These are phyloP conservation scores for Bombus soroeensis DNA, from an alignment of 1,140 invertebrate species.

Conservation along the genomic window DNA sequence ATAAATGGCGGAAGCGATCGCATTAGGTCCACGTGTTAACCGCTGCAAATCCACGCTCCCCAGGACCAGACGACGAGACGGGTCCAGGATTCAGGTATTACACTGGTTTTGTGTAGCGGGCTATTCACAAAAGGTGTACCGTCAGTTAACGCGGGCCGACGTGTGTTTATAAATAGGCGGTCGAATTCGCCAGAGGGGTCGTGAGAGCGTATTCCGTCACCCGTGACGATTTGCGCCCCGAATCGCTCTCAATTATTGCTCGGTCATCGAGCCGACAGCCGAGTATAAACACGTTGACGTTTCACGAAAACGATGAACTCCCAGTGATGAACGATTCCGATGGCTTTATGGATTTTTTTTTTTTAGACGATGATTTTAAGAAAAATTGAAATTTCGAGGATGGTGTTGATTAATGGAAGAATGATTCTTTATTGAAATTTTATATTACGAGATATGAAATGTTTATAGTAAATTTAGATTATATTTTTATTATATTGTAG, in stretches of 20 bases:
- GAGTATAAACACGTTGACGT: constrained; percentile 43
- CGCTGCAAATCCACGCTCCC: constrained; percentile 49
- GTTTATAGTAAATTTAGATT: not conserved
- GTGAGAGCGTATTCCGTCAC: constrained; percentile 44
- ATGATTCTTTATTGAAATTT: not conserved
- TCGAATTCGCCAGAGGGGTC: constrained; percentile 39
- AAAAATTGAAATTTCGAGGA: not conserved
- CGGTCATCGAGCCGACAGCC: constrained; percentile 47
- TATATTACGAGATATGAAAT: not conserved
- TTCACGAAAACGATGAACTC: constrained; percentile 17
- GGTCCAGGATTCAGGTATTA: constrained; percentile 59
- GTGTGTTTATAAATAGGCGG: constrained; percentile 71
- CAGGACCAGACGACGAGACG: constrained; percentile 38
- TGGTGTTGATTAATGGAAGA: not conserved
- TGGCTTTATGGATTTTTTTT: not conserved
- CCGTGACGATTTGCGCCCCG: constrained; percentile 48
- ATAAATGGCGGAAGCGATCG: constrained; percentile 70
- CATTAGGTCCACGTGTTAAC: constrained; percentile 64
- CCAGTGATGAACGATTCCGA: not conserved
- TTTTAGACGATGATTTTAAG: too few relatives aligned
- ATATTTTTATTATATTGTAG: not conserved
- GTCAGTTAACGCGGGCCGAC: constrained; percentile 67
- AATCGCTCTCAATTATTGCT: constrained; percentile 50
- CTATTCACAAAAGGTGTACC: constrained; percentile 66
- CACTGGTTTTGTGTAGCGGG: constrained; percentile 56